Evolutionary conservation across 2,797 vertebrate genomes (phyloP).

Genomic region (Holocentrus rufus): DNA sequence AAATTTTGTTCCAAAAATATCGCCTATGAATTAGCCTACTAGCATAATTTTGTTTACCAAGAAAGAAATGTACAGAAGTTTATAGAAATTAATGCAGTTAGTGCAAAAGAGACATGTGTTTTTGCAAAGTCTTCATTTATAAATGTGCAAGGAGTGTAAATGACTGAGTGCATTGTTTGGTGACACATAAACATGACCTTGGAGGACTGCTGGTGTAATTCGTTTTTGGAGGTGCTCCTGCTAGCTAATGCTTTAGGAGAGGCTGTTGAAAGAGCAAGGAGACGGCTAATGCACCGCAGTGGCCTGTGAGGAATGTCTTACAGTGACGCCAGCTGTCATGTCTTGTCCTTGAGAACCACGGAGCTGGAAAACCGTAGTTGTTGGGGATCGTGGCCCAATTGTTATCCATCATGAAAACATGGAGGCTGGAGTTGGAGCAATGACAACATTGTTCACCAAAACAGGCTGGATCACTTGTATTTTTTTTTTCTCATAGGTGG

Average conservation of each 20-base stretch:
- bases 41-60: no score
- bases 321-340: conserved; percentile 53
- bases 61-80: no score
- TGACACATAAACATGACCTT: background rate
- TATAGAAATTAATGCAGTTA: no score
- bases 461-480: conserved; percentile 10
- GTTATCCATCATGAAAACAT: conserved; percentile 36
- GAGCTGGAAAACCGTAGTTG: conserved; percentile 42
- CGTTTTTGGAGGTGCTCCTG: background rate
- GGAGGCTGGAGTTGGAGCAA: conserved; percentile 1
- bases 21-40: background rate
- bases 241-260: conserved; percentile 24
- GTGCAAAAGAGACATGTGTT: no score
- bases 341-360: conserved; percentile 54
- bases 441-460: conserved; percentile 26
- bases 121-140: background rate
- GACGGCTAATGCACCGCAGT: conserved; percentile 29
- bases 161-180: background rate
- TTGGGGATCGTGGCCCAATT: conserved; percentile 29
- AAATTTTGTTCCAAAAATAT: no score
- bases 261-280: conserved; percentile 35
- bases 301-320: conserved; percentile 56
- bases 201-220: background rate
- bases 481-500: conserved; percentile 83
- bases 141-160: conserved; percentile 3